Evolutionary conservation across 92 coral and sea anemone species (phyloP), one percentile per base, ranked within the genome.

Genomic region (Palythoa heliodiscus): DNA sequence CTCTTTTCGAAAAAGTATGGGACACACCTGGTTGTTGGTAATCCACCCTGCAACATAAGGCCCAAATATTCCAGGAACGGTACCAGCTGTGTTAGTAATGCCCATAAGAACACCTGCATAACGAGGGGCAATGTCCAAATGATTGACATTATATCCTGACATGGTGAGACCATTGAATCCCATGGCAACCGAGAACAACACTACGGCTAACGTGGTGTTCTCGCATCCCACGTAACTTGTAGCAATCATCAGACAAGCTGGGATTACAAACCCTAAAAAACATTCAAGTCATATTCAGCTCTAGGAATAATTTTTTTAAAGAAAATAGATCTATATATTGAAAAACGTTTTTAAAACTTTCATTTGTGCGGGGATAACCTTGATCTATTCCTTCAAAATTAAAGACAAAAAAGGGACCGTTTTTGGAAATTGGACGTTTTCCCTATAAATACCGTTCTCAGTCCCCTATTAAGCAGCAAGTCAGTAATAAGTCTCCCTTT

Each of bases 31-130:
- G 22, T 93, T 64, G 70, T 96, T 90, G 1, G 99, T 96, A 22
- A 96, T 76, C 88, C 83, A 71, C 3, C 99, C 99, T 7, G 91
- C 98, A 48, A 95, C 88, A 61, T 86, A 95, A 0, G 99, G 98
- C 14, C 97, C 94, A 16, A 84, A 83, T 19, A 96, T 92, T 39
- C 99, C 99, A 5, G 99, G 92, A 40, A 96, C 35, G 4, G 99
- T 96, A 5, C 82, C 99, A 12, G 89, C 91, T 2, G 95, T 39
- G 81, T 96, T 96, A 5, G 97, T 90, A 52, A 96, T 92, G 6
- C 98, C 99, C 96, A 96, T 89, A 12, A 96, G 90, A 7, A 96
- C 90, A n/a, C 98, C 99, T 0, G 99, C 98, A 76, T 92, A 96
- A 78, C 99, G 89, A 2, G 99, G 95, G 20, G 98, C 95, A 52